phyloP scores from a whole-genome alignment of 1,140 invertebrate genomes.

The Nasonia vitripennis region DNA sequence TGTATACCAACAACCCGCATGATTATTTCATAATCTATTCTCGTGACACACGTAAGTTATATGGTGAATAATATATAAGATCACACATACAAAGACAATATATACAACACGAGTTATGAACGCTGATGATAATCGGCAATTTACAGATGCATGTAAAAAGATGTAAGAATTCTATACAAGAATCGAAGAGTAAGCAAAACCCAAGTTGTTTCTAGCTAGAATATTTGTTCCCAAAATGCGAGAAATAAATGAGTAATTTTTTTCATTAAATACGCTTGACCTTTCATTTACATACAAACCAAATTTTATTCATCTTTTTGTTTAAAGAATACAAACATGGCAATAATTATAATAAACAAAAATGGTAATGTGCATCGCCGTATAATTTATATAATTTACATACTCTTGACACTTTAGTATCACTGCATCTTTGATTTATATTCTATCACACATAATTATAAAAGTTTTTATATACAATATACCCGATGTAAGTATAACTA shows the following conservation, averaged over 20 bases:
- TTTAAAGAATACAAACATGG: background rate
- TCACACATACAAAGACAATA: slow-evolving; percentile 32
- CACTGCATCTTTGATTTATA: no score
- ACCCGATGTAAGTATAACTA: no score
- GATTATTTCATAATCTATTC: slow-evolving; percentile 54
- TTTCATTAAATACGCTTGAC: slow-evolving; percentile 4
- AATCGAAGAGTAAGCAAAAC: background rate
- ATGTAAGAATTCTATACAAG: background rate
- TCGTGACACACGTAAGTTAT: slow-evolving; percentile 29
- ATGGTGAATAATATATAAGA: background rate
- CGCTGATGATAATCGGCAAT: background rate
- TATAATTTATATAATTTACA: no score
- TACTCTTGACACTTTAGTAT: no score
- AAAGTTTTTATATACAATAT: no score
- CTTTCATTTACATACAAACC: background rate
- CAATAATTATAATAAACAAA: no score
- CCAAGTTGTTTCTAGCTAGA: slow-evolving; percentile 1
- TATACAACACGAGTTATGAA: slow-evolving; percentile 16
- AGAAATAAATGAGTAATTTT: slow-evolving; percentile 30
- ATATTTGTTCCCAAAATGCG: slow-evolving; percentile 3
- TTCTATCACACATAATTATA: no score
- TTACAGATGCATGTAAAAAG: background rate
- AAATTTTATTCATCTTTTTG: background rate
- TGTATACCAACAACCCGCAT: slow-evolving; percentile 54
- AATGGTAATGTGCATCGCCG: no score